Base-by-base conservation (phyloP, 2,113 vertebrate species). In the Kryptolebias marmoratus region DNA sequence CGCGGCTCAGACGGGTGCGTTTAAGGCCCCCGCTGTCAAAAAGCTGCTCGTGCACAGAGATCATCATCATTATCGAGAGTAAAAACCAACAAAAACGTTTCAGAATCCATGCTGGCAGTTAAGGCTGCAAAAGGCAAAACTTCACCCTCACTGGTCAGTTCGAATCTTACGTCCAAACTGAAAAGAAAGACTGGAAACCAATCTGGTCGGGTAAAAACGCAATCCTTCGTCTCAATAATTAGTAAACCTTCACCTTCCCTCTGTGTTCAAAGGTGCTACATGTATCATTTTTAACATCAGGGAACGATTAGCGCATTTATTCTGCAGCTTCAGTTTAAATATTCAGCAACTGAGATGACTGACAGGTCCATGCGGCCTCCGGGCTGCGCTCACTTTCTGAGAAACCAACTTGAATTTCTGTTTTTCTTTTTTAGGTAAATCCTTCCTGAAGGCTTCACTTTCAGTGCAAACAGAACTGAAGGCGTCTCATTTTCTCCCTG, bases 301-400 rank as follows among this genome's bases (percentile, higher is more conserved):
- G 64, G 57, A 68, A 73, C 59, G 22, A 68, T 65, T 55, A 64
- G 27, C 65, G 52, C 48, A 59, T 66, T 71, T 48, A 67, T 73
- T 42, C 39, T 42, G 8, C 39, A 42, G 10, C 39, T 8, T 42
- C 10, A 36, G 36, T 7, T 36, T 28, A 49, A 47, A 75, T 63
- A 68, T 14, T 57, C 49, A 66, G 82, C 53, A 69, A 27, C 60
- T 64, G 79, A 49, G 71, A 76, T 75, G 86, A 86, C 56, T 84
- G 83, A 50, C 81, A 75, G 77, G 59, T 56, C 58, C 11, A 28
- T 12, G 22, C 70, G 54, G 60, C 47, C 64, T 77, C 60, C 59
- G 22, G 13, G n/a, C 75, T 44, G 69, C 56, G 58, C 44, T 60
- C 69, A 42, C 32, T 13, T 39, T 54, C 14, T 11, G 32, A 36